Evolutionary conservation across 2,113 vertebrate genomes (phyloP).

Genomic region (Prunella himalayana): DNA sequence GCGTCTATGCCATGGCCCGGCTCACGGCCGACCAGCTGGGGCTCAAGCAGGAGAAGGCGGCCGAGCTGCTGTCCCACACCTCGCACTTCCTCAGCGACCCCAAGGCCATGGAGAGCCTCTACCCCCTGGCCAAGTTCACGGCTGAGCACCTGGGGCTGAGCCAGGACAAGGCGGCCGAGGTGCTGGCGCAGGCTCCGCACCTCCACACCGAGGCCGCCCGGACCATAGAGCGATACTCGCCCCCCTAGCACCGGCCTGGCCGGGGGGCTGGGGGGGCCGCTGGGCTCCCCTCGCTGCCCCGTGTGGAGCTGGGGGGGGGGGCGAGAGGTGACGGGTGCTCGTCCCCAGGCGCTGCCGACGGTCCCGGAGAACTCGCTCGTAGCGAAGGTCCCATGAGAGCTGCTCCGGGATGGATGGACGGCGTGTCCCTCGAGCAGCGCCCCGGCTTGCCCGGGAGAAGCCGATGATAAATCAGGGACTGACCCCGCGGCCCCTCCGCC

Average conservation of each 20-base stretch:
- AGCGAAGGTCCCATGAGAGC: background rate
- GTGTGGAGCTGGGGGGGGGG: background rate
- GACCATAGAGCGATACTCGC: conserved; percentile 92
- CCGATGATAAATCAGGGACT: conserved; percentile 35
- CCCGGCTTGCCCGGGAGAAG: background rate
- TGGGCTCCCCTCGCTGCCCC: background rate
- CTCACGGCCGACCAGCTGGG: conserved; percentile 92
- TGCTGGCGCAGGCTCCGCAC: conserved; percentile 80
- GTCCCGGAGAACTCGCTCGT: background rate
- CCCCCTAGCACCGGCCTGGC: conserved; percentile 75
- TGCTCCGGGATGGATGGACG: background rate
- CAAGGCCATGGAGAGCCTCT: conserved; percentile 92
- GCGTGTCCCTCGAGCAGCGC: background rate
- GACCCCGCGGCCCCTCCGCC: background rate
- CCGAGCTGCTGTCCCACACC: conserved; percentile 89
- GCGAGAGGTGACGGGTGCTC: background rate
- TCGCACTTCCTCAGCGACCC: conserved; percentile 90
- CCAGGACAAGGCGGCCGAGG: conserved; percentile 89
- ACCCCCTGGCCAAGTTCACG: conserved; percentile 91
- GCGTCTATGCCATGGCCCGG: conserved; percentile 92
- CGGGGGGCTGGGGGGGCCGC: background rate
- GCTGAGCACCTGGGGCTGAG: conserved; percentile 88
- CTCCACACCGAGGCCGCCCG: conserved; percentile 78
- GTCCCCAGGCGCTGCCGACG: background rate
- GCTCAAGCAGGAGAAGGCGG: conserved; percentile 92